These are phyloP conservation scores for Tonatia bakeri DNA, from an alignment of 2,113 vertebrate genomes.

Conservation along the genomic window DNA sequence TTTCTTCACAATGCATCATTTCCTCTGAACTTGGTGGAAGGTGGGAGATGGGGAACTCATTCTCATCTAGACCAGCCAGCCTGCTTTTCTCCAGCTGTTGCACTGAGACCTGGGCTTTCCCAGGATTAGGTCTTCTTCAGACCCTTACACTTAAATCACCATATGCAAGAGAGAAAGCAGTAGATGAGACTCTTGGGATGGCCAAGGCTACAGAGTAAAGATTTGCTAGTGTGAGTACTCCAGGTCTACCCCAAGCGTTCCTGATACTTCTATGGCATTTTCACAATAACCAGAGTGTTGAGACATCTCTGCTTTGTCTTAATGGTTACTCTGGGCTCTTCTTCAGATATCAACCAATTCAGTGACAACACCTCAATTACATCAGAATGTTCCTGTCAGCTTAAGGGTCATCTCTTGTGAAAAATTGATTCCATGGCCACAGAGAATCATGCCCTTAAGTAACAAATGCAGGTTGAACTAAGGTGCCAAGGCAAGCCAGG, in stretches of 20 bases:
- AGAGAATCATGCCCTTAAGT: background rate
- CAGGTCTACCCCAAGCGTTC: background rate
- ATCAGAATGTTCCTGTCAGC: background rate
- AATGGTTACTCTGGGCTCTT: background rate
- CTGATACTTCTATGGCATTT: background rate
- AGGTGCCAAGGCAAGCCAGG: background rate
- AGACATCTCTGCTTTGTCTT: background rate
- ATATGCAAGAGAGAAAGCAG: background rate
- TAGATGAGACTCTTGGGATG: background rate
- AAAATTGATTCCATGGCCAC: background rate
- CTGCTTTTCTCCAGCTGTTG: background rate
- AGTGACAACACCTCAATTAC: background rate
- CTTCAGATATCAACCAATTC: background rate
- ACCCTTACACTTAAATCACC: background rate
- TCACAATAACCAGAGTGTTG: background rate
- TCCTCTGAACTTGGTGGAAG: constrained; percentile 81
- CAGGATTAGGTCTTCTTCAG: background rate
- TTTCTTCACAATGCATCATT: constrained; percentile 84
- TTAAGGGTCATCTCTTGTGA: background rate
- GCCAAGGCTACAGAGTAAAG: background rate
- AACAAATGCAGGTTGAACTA: constrained; percentile 32
- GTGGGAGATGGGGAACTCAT: background rate
- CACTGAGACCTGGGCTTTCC: background rate
- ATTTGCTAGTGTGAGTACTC: background rate
- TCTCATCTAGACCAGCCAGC: background rate